Evolutionary conservation across 2,113 vertebrate genomes (phyloP).

Genomic region (Corvus cornix): DNA sequence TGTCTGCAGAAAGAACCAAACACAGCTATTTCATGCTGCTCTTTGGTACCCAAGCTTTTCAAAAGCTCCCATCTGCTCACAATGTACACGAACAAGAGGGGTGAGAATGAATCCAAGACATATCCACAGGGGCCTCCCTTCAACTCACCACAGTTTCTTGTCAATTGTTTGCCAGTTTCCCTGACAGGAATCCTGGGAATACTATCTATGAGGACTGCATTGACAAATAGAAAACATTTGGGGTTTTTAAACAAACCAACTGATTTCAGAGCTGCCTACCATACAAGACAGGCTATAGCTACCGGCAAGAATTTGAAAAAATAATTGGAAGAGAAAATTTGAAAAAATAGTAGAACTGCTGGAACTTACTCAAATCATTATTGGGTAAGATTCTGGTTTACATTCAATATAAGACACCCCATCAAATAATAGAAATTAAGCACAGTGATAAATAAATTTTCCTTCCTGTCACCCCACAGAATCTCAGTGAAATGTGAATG

Average conservation of each 20-base stretch:
- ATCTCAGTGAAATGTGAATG: background rate
- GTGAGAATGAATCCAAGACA: background rate
- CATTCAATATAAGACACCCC: background rate
- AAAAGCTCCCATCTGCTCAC: background rate
- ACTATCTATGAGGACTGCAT: background rate
- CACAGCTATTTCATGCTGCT: background rate
- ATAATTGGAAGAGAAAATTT: background rate
- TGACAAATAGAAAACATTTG: background rate
- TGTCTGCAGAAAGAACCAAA: background rate
- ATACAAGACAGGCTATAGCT: background rate
- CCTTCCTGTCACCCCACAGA: background rate
- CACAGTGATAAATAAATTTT: background rate
- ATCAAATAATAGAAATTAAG: background rate
- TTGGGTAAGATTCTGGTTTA: background rate
- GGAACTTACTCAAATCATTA: background rate
- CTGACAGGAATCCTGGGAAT: background rate
- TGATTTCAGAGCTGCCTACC: background rate
- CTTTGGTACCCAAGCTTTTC: background rate
- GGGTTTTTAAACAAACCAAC: background rate
- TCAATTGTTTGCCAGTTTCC: background rate
- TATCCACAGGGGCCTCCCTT: background rate
- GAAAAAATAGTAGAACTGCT: background rate
- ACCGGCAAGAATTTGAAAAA: background rate
- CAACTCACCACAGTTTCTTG: background rate
- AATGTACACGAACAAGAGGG: accelerated